These are phyloP conservation scores for Endotricha flammealis DNA, from an alignment of 2,888 invertebrate species.

Conservation along the genomic window DNA sequence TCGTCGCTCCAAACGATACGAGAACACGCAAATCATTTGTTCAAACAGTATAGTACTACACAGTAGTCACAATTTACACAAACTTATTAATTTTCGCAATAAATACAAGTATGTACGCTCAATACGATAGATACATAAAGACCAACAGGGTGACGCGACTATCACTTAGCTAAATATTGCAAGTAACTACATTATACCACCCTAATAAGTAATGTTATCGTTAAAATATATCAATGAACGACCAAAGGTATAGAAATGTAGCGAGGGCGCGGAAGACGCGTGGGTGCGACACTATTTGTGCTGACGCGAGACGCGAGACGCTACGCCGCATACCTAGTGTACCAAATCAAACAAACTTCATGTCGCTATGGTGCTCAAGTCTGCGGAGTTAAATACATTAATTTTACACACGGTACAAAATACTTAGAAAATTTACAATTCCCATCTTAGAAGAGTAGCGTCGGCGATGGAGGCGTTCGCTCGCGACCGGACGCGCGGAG, in stretches of 20 bases:
- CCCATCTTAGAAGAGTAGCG: constrained; percentile 55
- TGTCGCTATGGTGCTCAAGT: constrained; percentile 47
- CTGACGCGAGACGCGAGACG: constrained; percentile 26
- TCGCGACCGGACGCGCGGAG: constrained; percentile 19
- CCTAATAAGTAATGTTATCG: constrained; percentile 51
- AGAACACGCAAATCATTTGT: constrained; percentile 9
- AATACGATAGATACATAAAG: constrained; percentile 42
- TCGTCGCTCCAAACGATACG: neutral
- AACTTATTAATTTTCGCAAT: constrained; percentile 38
- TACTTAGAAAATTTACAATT: constrained; percentile 76
- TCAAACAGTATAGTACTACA: constrained; percentile 37
- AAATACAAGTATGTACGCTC: constrained; percentile 48
- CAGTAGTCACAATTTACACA: constrained; percentile 54
- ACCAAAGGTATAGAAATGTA: constrained; percentile 55
- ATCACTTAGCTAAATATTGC: constrained; percentile 68
- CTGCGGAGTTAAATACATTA: constrained; percentile 60
- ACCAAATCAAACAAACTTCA: constrained; percentile 33
- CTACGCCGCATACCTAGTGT: constrained; percentile 37
- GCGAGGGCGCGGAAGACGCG: constrained; percentile 41
- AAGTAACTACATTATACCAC: constrained; percentile 67
- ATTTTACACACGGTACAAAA: constrained; percentile 73
- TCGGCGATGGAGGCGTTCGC: constrained; percentile 36
- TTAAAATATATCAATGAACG: constrained; percentile 58
- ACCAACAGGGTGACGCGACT: constrained; percentile 52
- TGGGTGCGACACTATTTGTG: constrained; percentile 12